A percentile compares a stretch with the other conserved stretches of the same genome.
These are phyloP conservation scores for Galbula dea DNA, from an alignment of 2,113 vertebrate genomes.

Conservation along the genomic window DNA sequence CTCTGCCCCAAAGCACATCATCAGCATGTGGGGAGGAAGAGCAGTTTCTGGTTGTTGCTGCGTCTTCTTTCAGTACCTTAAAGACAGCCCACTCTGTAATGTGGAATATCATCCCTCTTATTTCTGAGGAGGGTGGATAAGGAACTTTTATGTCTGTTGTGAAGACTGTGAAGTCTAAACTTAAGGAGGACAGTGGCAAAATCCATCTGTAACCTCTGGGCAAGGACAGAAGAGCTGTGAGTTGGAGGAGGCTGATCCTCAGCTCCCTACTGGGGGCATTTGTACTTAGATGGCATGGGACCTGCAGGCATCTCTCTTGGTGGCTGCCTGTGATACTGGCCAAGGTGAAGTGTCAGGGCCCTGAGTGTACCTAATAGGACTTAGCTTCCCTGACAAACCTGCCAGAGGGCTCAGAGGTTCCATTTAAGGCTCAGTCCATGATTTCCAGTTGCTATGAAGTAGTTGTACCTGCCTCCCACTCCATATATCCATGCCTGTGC, in stretches of 20 bases:
- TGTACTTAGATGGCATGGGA: neutral
- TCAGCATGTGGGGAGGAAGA: neutral
- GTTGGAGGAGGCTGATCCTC: neutral
- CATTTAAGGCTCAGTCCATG: neutral
- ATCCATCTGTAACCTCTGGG: neutral
- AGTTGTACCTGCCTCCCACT: neutral
- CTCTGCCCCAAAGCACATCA: neutral
- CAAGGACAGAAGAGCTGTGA: neutral
- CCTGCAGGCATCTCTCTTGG: rapidly evolving
- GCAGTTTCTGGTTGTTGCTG: neutral
- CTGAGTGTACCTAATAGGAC: neutral
- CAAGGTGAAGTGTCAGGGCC: neutral
- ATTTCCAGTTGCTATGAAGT: neutral
- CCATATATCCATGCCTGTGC: neutral
- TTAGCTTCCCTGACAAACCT: neutral
- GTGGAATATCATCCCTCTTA: neutral
- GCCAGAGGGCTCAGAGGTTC: neutral
- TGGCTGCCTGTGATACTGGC: neutral
- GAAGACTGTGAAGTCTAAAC: neutral
- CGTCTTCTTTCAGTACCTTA: neutral
- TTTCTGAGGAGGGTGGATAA: neutral
- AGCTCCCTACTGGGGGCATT: neutral
- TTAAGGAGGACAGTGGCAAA: neutral
- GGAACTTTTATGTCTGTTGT: neutral
- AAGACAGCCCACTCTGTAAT: neutral